Evolutionary conservation across 2,113 vertebrate genomes (phyloP).

Genomic region (Hippocampus mohnikei): DNA sequence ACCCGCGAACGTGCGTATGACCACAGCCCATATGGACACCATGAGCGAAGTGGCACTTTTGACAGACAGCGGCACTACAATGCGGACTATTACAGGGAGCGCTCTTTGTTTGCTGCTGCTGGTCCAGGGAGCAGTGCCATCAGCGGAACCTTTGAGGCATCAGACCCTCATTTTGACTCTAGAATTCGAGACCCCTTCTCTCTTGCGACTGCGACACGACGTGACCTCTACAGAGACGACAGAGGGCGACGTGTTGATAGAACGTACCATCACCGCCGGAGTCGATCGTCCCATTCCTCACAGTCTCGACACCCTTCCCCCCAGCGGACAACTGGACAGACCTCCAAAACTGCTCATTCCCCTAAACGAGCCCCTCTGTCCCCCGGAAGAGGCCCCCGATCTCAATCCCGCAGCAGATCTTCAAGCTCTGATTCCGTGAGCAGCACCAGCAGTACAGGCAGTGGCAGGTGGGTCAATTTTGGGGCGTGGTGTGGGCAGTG

Average conservation of each 20-base stretch:
- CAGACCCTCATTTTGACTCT: conserved; percentile 94
- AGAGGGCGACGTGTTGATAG: conserved; percentile 87
- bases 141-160: conserved; percentile 83
- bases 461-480: conserved; percentile 82
- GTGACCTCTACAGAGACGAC: conserved; percentile 92
- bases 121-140: conserved; percentile 67
- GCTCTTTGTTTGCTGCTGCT: conserved; percentile 79
- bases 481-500: background rate
- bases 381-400: conserved; percentile 73
- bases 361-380: conserved; percentile 79
- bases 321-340: conserved; percentile 87
- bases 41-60: conserved; percentile 91
- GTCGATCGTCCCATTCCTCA: conserved; percentile 96
- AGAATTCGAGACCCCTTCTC: conserved; percentile 90
- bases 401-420: conserved; percentile 85
- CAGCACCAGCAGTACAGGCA: conserved; percentile 96
- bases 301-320: conserved; percentile 97
- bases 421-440: conserved; percentile 96
- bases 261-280: conserved; percentile 93
- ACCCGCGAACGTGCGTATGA: conserved; percentile 97
- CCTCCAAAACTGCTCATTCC: conserved; percentile 83
- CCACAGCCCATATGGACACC: conserved; percentile 99
- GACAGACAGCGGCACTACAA: conserved; percentile 97
- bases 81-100: conserved; percentile 96
- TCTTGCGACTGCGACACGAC: conserved; percentile 88